phyloP scores from a whole-genome alignment of 2,797 vertebrate genomes.

The Chaenodraco wilsoni region DNA sequence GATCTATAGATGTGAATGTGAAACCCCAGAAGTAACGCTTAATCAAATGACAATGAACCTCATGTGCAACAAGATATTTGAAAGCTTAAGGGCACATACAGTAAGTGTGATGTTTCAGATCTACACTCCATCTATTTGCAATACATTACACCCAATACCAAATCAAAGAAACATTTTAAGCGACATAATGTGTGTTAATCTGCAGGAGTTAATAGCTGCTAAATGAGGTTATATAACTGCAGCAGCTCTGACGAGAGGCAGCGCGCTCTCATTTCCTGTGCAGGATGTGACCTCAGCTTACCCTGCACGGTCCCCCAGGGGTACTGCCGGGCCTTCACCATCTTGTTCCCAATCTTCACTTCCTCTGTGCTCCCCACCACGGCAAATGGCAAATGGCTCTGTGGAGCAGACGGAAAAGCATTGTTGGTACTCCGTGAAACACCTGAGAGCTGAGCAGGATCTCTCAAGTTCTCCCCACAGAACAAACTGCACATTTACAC shows the following conservation, averaged over 20 bases:
- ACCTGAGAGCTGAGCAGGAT: slow-evolving; percentile 1
- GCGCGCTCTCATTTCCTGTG: slow-evolving; percentile 70
- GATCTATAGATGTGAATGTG: background rate
- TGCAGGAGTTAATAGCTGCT: slow-evolving; percentile 27
- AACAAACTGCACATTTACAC: background rate
- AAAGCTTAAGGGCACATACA: background rate
- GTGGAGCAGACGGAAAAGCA: slow-evolving; percentile 54
- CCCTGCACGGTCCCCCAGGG: slow-evolving; percentile 99
- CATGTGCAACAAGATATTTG: no score
- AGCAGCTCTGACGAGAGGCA: slow-evolving; percentile 33
- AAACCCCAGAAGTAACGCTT: background rate
- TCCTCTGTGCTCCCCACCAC: slow-evolving; percentile 98
- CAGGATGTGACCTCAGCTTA: slow-evolving; percentile 80
- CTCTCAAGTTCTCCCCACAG: background rate
- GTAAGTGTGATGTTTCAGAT: background rate
- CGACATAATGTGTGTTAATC: slow-evolving; percentile 11
- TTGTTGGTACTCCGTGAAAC: background rate
- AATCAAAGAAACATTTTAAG: slow-evolving; percentile 33
- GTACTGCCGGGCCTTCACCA: slow-evolving; percentile 98
- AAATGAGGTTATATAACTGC: slow-evolving; percentile 62
- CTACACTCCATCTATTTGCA: background rate
- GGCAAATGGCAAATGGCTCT: slow-evolving; percentile 98
- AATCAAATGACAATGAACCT: background rate
- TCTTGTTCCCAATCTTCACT: slow-evolving; percentile 98
- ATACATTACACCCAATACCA: slow-evolving; percentile 20